Evolutionary conservation across 2,888 invertebrate genomes (phyloP).

Genomic region (Girardia tigrina): DNA sequence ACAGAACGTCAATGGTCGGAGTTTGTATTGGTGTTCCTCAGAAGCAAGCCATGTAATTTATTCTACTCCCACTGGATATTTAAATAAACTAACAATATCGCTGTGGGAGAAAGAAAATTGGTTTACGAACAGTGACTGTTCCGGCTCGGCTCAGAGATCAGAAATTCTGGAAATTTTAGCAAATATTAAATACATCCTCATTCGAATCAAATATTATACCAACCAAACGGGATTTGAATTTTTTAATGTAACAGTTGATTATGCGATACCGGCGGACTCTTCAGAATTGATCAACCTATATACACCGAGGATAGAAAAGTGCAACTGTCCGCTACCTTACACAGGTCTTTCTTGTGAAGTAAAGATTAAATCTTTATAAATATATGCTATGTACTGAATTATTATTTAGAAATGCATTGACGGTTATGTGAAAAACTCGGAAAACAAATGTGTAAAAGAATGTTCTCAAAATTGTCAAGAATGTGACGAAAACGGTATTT

Average conservation of each 20-base stretch:
- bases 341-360: conserved; percentile 10
- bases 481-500: not conserved
- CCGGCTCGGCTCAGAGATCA: not conserved
- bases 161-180: not conserved
- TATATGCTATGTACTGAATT: too few relatives aligned
- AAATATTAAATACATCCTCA: not conserved
- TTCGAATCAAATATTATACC: conserved; percentile 1
- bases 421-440: not conserved
- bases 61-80: not conserved
- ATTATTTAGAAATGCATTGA: not conserved
- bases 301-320: not conserved
- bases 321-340: conserved; percentile 4
- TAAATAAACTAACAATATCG: not conserved
- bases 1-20: not conserved
- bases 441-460: not conserved
- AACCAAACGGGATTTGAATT: conserved; percentile 25
- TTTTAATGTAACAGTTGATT: not conserved
- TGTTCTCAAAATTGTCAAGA: conserved; percentile 1
- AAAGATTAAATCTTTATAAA: not conserved
- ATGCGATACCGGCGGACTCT: not conserved
- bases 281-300: not conserved
- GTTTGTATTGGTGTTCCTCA: not conserved
- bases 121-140: not conserved
- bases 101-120: conserved; percentile 25
- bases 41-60: not conserved